A percentile compares a stretch with the other conserved stretches of the same genome.
Conservation (phyloP, 2,888 invertebrate genomes). For the Cheilosia impressa region DNA sequence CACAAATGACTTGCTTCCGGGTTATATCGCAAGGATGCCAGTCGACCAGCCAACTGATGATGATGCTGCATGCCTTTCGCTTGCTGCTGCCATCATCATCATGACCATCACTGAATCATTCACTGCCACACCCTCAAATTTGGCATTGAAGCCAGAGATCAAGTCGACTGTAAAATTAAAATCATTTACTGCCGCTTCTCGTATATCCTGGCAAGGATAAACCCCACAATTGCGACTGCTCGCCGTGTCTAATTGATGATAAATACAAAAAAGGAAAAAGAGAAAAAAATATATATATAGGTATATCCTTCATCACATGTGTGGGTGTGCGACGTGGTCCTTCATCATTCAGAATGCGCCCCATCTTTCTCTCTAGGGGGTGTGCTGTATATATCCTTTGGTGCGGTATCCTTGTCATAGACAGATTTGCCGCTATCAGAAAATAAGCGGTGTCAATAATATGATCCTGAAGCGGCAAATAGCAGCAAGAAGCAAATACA, state of each 20-base stretch:
- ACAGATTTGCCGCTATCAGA: slow-evolving; percentile 73
- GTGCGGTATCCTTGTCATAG: slow-evolving; percentile 69
- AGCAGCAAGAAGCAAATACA: slow-evolving; percentile 61
- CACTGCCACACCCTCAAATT: slow-evolving; percentile 73
- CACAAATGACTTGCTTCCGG: slow-evolving; percentile 74
- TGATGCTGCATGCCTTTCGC: slow-evolving; percentile 60
- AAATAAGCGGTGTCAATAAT: slow-evolving; percentile 75
- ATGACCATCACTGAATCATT: slow-evolving; percentile 73
- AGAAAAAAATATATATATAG: slow-evolving; percentile 3
- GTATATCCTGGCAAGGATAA: slow-evolving; percentile 51
- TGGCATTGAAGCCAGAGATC: slow-evolving; percentile 70
- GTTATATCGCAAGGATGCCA: slow-evolving; percentile 62
- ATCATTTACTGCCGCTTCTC: slow-evolving; percentile 65
- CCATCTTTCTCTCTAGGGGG: slow-evolving; percentile 3
- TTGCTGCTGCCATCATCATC: slow-evolving; percentile 56
- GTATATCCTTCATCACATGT: slow-evolving; percentile 45
- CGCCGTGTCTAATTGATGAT: slow-evolving; percentile 81
- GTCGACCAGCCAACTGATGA: slow-evolving; percentile 45
- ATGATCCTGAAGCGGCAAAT: slow-evolving; percentile 56
- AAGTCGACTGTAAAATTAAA: slow-evolving; percentile 75
- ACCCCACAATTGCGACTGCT: slow-evolving; percentile 72
- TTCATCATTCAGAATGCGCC: slow-evolving; percentile 39
- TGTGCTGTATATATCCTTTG: slow-evolving; percentile 22
- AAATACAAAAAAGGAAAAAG: slow-evolving; percentile 65
- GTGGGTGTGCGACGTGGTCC: slow-evolving; percentile 34